These are phyloP conservation scores for Spisula solida DNA, from an alignment of 2,888 invertebrate genomes.

Conservation along the genomic window DNA sequence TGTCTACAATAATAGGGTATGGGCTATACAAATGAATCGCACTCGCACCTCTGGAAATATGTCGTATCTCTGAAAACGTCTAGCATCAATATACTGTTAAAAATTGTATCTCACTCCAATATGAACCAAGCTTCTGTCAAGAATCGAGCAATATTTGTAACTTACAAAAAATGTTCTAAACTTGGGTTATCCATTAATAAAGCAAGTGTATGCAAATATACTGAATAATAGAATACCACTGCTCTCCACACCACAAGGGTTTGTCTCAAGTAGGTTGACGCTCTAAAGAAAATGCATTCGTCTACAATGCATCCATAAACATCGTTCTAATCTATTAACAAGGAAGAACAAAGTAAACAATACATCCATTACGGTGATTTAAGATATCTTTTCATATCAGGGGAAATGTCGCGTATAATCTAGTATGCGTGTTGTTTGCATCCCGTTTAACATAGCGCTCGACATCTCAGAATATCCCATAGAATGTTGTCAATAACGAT, in stretches of 20 bases:
- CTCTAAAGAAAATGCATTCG: background rate
- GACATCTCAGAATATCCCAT: background rate
- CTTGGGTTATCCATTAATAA: no score
- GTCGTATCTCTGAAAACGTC: no score
- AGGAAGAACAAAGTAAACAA: slow-evolving; percentile 7
- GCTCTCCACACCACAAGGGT: background rate
- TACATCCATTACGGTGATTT: background rate
- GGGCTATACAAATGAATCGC: no score
- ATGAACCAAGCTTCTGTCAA: no score
- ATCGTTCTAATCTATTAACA: background rate
- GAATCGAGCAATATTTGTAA: no score
- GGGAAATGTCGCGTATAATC: background rate
- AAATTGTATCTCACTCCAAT: no score
- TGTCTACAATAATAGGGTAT: no score
- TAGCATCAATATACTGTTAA: no score
- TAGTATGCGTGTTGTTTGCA: background rate
- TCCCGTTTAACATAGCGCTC: background rate
- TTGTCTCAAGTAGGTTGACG: background rate
- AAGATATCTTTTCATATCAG: background rate
- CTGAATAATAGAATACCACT: no score
- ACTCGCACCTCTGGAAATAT: no score
- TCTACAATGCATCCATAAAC: background rate
- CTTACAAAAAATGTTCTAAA: no score
- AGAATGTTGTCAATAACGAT: background rate
- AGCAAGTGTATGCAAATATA: no score